Conservation (phyloP, 2,113 vertebrate species). For the Chaetops frenatus region DNA sequence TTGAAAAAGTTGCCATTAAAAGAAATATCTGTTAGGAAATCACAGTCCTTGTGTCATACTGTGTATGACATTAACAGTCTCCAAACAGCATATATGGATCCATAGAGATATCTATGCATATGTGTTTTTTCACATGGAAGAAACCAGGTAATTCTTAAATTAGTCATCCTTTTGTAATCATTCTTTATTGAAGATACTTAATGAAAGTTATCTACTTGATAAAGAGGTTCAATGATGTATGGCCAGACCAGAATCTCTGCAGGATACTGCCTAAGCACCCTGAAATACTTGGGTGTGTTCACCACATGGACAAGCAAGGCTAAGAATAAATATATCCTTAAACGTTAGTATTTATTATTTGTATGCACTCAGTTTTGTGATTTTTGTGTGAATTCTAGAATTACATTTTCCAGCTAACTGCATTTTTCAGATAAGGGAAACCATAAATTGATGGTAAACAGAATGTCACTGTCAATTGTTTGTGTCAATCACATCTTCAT, state of each 20-base stretch:
- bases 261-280: not conserved
- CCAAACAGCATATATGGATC: not conserved
- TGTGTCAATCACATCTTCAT: not conserved
- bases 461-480: not conserved
- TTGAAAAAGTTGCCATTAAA: not conserved
- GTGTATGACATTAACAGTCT: not conserved
- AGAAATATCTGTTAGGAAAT: not conserved
- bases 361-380: not conserved
- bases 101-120: not conserved
- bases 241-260: not conserved
- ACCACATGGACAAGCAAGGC: not conserved
- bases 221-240: not conserved
- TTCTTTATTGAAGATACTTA: not conserved
- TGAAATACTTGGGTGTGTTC: not conserved
- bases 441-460: not conserved
- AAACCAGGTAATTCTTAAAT: not conserved
- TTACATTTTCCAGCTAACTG: not conserved
- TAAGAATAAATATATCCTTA: not conserved
- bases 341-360: not conserved
- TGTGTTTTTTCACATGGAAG: not conserved
- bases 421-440: not conserved
- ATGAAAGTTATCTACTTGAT: not conserved
- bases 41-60: not conserved
- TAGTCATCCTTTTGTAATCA: not conserved
- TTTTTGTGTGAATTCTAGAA: not conserved